Base-by-base conservation (phyloP, 2,888 invertebrate genomes). In the Eulithis prunata region DNA sequence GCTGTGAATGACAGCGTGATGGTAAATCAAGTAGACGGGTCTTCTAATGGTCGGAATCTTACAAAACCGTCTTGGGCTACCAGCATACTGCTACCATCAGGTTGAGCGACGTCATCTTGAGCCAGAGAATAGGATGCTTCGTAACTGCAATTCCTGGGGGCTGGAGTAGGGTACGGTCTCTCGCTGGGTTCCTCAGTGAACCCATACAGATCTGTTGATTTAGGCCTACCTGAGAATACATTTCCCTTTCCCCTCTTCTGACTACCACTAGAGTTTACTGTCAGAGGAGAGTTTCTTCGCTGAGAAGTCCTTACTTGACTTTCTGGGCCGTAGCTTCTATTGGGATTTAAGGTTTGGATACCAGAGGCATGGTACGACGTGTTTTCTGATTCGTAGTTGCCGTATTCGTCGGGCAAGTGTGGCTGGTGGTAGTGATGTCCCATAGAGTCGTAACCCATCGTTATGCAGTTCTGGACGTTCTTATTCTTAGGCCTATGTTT, bases 41-140 rank as follows among this genome's bases (percentile, higher is more conserved):
- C 93, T 76, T 94, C 96, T 75, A 97, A 91, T 13, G 96, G 95
- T 70, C 97, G 94, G 89, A 98, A 97, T 74, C 98, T 94, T 12
- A 98, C 96, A 86, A 98, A 97, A 5, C 98, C 97, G 81, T 97
- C 97, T 82, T 98, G 98, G 69, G 97, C 96, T n/a, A 97, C 97
- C 71, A 98, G 90, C 97, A 98, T 97, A 74, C 97, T 95, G 65
- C 94, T 93, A 56, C 94, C 93, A 71, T 94, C 93, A 78, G 91
- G 82, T 79, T 94, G 93, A 0, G 87, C 83, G 5, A 91, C 86
- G 77, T 93, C 94, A 78, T 94, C 94, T 75, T 93, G 94, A 5
- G 93, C 90, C 79, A 95, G 89, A 83, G 90, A 77, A 91, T 95
- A 90, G 82, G 95, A 83, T 70, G 94, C 83, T 82, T 94, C 88